Base-by-base conservation (phyloP, 2,888 invertebrate species). In the Cordilura impudica region DNA sequence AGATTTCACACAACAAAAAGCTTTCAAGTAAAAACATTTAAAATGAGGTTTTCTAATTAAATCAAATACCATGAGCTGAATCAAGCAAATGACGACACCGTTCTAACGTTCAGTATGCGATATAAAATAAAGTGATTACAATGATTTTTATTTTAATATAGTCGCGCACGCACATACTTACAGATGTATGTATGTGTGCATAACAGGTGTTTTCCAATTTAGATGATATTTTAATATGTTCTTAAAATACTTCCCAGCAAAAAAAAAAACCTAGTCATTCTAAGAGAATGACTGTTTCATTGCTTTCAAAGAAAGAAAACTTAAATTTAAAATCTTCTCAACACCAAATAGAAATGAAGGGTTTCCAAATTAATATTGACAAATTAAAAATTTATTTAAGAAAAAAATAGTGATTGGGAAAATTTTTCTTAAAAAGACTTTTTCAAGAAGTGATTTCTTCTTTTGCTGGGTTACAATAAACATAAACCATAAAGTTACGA, bases 41-140 rank as follows among this genome's bases (percentile, higher is more conserved):
- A 14, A 67, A 67, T 45, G 16, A 58, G 56, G 56, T 58, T 69
- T 69, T 69, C 56, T 69, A 49, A 69, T 58, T 49, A 58, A 69
- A 56, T 56, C 2, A 10, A 49, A 69, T 47, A 56, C 14, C 19
- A 54, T 18, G 14, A 19, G 26, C 14, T 43, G 2, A 2, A 4
- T 23, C 14, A 49, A 2, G 6, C 10, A 12, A 39, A n/a, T 4
- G 4, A 39, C 35, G n/a, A 39, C 12, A 39, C 10, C 35, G 35
- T 35, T 35, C 10, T 7, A 2, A 10, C 4, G 8, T 7, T 12
- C 12, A 12, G 23, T 49, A 7, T 49, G 21, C 21, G 47, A n/a
- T 19, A 7, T 8, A 6, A 6, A 18, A 23, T 4, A 23, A n/a
- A n/a, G 19, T 35, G 39, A 56, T 56, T 56, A 56, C 56, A 56